Percentiles rank a stretch among this genome's conserved stretches.
Conservation (phyloP, 2,113 vertebrate species). For the Pipra filicauda region DNA sequence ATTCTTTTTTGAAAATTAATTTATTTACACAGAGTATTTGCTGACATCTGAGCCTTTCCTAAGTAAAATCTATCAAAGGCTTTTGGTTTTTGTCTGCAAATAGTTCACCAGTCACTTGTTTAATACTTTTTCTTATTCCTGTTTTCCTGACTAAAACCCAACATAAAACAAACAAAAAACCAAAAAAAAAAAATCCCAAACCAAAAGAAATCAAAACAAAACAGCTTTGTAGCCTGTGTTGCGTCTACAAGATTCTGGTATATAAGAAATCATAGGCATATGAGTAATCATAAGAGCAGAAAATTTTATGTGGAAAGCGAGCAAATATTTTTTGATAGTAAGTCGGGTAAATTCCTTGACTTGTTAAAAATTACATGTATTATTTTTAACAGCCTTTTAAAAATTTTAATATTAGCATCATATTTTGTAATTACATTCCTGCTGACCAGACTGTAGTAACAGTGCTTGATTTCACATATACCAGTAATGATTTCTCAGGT, state of each 20-base stretch:
- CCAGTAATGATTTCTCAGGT: background rate
- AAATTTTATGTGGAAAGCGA: background rate
- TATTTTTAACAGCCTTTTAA: background rate
- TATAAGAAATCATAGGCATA: background rate
- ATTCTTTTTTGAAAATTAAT: background rate
- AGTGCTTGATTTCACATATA: background rate
- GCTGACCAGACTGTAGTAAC: background rate
- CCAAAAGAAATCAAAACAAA: background rate
- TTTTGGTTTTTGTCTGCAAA: background rate
- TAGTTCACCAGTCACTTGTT: background rate
- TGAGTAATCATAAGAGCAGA: background rate
- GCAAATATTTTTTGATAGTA: background rate
- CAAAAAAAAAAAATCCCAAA: background rate
- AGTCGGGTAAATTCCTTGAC: background rate
- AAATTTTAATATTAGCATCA: background rate
- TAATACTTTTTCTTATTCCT: background rate
- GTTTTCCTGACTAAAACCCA: background rate
- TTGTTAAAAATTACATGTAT: background rate
- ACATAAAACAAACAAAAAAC: background rate
- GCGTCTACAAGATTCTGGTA: background rate
- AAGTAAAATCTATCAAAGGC: background rate
- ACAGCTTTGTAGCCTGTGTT: background rate
- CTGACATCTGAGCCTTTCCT: background rate
- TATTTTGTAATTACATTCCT: background rate
- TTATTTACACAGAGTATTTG: background rate